Evolutionary conservation across 2,888 invertebrate genomes (phyloP).

Genomic region (Eupeodes latifasciatus): DNA sequence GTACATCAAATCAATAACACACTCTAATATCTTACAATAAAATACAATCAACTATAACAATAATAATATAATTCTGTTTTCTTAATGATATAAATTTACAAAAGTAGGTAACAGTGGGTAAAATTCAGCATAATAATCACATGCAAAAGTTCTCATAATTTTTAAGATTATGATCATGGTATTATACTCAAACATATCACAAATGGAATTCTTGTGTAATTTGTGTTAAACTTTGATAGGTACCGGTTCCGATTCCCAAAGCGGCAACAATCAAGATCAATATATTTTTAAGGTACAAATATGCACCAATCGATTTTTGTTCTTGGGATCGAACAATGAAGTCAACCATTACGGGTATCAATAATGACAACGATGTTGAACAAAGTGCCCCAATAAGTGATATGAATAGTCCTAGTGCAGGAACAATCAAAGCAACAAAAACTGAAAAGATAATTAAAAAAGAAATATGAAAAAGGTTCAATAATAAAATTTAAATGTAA

Average conservation of each 20-base stretch:
- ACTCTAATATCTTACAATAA: slow-evolving; percentile 51
- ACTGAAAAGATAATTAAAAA: slow-evolving; percentile 86
- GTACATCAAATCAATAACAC: slow-evolving; percentile 29
- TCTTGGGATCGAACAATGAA: slow-evolving; percentile 89
- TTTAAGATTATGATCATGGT: not conserved
- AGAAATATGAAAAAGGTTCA: not conserved
- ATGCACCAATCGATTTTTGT: slow-evolving; percentile 84
- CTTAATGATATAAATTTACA: slow-evolving; percentile 39
- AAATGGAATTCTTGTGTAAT: slow-evolving; percentile 84
- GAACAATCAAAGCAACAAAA: slow-evolving; percentile 92
- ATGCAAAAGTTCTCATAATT: slow-evolving; percentile 3
- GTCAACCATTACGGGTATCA: slow-evolving; percentile 95
- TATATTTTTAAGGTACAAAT: slow-evolving; percentile 86
- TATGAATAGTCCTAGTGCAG: slow-evolving; percentile 93
- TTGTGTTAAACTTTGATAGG: slow-evolving; percentile 89
- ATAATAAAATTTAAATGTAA: too few species aligned
- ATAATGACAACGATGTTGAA: slow-evolving; percentile 93
- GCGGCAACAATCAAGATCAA: slow-evolving; percentile 88
- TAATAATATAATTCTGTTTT: slow-evolving; percentile 5
- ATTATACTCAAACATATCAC: slow-evolving; percentile 21
- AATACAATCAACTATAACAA: slow-evolving; percentile 37
- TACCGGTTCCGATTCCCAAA: slow-evolving; percentile 90
- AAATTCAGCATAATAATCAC: slow-evolving; percentile 39
- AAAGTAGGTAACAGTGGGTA: slow-evolving; percentile 51
- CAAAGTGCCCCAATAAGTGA: slow-evolving; percentile 96